phyloP scores from a whole-genome alignment of 2,888 invertebrate genomes.

The Platycnemis pennipes region DNA sequence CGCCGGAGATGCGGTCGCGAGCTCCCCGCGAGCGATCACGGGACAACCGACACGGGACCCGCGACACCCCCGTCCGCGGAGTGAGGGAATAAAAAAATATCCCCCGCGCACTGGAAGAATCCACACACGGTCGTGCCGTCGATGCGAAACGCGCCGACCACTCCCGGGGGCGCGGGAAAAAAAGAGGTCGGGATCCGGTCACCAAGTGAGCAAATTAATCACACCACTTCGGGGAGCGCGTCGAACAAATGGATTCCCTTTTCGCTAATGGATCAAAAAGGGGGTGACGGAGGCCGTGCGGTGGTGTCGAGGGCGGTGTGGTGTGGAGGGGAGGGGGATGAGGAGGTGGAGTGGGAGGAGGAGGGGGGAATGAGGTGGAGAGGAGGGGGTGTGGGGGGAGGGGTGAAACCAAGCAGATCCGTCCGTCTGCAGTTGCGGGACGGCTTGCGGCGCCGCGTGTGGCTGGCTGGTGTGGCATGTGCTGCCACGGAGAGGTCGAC shows the following conservation, averaged over 20 bases:
- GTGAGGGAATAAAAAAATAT: no score
- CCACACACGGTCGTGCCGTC: background rate
- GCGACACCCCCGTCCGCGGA: background rate
- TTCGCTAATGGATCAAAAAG: slow-evolving; percentile 39
- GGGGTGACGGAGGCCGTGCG: background rate
- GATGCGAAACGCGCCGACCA: background rate
- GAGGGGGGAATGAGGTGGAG: background rate
- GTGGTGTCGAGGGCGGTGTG: background rate
- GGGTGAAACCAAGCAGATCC: slow-evolving; percentile 39
- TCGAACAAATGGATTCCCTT: slow-evolving; percentile 39
- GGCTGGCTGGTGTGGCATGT: slow-evolving; percentile 31
- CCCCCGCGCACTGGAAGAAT: background rate
- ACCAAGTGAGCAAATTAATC: slow-evolving; percentile 31
- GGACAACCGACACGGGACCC: background rate
- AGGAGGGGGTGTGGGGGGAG: background rate
- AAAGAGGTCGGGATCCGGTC: background rate
- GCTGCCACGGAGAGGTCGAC: slow-evolving; percentile 20
- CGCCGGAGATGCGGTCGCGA: background rate
- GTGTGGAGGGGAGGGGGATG: background rate
- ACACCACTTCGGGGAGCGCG: slow-evolving; percentile 15
- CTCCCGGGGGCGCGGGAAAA: background rate
- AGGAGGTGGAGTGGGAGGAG: background rate
- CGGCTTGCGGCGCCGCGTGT: slow-evolving; percentile 26
- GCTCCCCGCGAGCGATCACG: background rate
- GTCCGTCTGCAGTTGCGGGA: slow-evolving; percentile 32